phyloP scores from a whole-genome alignment of 2,888 invertebrate genomes.

The Malacosoma neustria region DNA sequence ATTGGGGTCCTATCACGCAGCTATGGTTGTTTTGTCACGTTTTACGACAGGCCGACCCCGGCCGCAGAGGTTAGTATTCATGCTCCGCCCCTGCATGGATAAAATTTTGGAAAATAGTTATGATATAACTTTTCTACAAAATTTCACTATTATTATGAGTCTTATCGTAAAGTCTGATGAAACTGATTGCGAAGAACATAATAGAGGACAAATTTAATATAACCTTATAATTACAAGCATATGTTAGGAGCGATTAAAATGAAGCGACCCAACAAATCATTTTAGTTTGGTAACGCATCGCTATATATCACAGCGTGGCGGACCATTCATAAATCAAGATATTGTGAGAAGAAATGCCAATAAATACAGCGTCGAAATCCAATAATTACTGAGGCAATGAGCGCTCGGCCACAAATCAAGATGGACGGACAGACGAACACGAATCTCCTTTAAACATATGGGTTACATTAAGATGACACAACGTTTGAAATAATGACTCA shows the following conservation, averaged over 20 bases:
- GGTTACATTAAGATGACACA: not conserved
- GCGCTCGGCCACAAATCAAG: conserved; percentile 67
- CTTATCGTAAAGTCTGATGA: too few species aligned
- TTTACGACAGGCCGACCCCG: too few species aligned
- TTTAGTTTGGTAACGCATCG: conserved; percentile 30
- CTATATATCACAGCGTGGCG: conserved; percentile 52
- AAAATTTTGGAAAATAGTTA: too few species aligned
- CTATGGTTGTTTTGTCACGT: too few species aligned
- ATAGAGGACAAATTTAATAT: too few species aligned
- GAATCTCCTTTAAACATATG: not conserved
- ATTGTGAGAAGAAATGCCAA: conserved; percentile 64
- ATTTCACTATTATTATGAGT: too few species aligned
- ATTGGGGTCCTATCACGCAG: too few species aligned
- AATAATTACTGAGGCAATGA: conserved; percentile 69
- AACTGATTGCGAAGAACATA: too few species aligned
- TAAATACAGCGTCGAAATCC: conserved; percentile 70
- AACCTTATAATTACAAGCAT: not conserved
- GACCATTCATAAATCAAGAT: conserved; percentile 62
- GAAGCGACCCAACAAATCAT: not conserved
- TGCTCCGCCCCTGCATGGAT: too few species aligned
- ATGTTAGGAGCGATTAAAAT: not conserved
- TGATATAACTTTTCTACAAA: too few species aligned
- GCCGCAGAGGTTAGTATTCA: too few species aligned
- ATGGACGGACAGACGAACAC: conserved; percentile 41
- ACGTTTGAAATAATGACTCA: too few species aligned